Percentiles rank a stretch among this genome's conserved stretches.
Evolutionary conservation across 2,797 vertebrate genomes (phyloP).

Genomic region (Oophaga sylvatica): DNA sequence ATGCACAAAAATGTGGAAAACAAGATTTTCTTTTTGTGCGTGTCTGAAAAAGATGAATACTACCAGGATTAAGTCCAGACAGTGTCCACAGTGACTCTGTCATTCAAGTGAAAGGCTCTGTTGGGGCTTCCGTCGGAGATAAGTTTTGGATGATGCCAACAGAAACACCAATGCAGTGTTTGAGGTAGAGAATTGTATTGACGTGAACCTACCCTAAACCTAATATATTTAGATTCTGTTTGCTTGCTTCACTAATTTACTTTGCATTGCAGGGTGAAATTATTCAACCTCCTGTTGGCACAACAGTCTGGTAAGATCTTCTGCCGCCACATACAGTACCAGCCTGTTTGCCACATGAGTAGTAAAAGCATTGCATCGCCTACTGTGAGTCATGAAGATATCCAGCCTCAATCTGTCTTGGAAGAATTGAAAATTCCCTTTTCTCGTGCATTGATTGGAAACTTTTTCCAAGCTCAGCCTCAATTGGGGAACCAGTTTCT

Average conservation of each 20-base stretch:
- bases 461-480: constrained; percentile 78
- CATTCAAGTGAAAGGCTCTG: no score
- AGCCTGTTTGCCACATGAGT: background rate
- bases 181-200: no score
- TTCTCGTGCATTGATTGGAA: constrained; percentile 69
- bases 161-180: no score
- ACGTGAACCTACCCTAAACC: no score
- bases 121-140: no score
- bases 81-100: no score
- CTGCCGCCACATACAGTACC: background rate
- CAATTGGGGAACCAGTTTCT: constrained; percentile 76
- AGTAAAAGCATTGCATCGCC: accelerated
- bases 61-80: no score
- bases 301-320: background rate
- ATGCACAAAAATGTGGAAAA: no score
- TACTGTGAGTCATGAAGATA: accelerated
- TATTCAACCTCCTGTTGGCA: background rate
- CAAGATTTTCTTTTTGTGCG: no score
- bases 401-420: accelerated
- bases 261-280: constrained; percentile 45
- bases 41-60: no score
- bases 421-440: constrained; percentile 59
- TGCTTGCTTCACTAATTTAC: background rate
- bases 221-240: background rate
- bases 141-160: no score